A percentile compares a stretch with the other conserved stretches of the same genome.
Conservation (phyloP, 2,797 vertebrate species). For the Neopelma chrysocephalum region DNA sequence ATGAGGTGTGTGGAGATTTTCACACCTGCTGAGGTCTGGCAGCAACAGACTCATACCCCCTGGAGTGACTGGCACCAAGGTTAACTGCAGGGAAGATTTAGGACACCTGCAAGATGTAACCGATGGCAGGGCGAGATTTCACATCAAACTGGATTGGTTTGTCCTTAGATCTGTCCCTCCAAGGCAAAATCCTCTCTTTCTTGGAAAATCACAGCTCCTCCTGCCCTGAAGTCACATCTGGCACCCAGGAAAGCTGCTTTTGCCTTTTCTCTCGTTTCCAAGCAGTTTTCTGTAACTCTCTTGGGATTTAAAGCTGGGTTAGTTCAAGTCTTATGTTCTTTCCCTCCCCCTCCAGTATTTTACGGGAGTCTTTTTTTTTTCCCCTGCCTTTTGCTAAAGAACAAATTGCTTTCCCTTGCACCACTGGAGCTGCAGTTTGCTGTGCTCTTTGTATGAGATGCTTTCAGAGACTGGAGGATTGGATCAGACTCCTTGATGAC, state of each 20-base stretch:
- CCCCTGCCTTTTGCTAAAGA: neutral
- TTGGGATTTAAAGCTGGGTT: neutral
- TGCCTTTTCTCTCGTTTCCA: neutral
- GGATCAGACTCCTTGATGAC: slow-evolving; percentile 22
- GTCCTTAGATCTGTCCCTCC: neutral
- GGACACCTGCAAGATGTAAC: neutral
- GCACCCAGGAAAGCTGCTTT: neutral
- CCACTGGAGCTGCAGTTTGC: neutral
- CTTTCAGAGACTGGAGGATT: neutral
- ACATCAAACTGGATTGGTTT: neutral
- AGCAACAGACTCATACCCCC: neutral
- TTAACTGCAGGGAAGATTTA: neutral
- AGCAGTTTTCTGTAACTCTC: neutral
- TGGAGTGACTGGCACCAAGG: neutral
- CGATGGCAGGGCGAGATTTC: neutral
- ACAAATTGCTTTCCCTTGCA: neutral
- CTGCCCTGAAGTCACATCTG: neutral
- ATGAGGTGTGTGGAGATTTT: neutral
- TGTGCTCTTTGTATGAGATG: neutral
- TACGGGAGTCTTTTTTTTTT: neutral
- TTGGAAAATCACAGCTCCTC: neutral
- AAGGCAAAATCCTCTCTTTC: neutral
- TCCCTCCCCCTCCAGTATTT: neutral
- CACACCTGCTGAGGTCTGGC: neutral
- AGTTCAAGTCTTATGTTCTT: neutral